These are phyloP conservation scores for Sphaeridia pumilis DNA, from an alignment of 2,888 invertebrate genomes.

Conservation along the genomic window DNA sequence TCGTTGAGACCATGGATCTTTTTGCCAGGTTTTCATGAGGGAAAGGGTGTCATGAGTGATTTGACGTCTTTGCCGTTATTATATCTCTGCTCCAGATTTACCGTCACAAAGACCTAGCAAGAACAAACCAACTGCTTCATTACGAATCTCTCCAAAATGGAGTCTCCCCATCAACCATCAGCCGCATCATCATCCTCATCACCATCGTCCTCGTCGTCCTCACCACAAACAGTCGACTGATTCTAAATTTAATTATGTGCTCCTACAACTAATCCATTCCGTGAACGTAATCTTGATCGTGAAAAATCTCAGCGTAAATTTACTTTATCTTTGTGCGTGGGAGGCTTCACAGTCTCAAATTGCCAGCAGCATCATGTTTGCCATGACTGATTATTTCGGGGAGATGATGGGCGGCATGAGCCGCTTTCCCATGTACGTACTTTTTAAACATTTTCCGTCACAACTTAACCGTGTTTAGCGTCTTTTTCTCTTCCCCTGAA, in stretches of 20 bases:
- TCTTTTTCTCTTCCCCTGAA: no score
- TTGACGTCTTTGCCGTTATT: no score
- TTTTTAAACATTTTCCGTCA: no score
- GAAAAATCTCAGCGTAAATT: conserved; percentile 2
- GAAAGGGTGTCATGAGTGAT: no score
- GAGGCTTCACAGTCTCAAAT: conserved; percentile 4
- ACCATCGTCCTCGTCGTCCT: no score
- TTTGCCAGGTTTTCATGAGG: no score
- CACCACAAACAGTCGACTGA: background rate
- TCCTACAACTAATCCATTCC: background rate
- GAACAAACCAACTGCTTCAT: no score
- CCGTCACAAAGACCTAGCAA: background rate
- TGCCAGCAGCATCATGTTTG: conserved; percentile 30
- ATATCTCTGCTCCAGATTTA: background rate
- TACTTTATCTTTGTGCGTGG: conserved; percentile 13
- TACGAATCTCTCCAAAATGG: no score
- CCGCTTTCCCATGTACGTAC: conserved; percentile 27
- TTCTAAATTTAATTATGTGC: conserved; percentile 15
- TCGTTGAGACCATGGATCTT: no score
- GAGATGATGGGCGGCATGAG: conserved; percentile 32
- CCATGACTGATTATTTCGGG: conserved; percentile 36
- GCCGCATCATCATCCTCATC: no score
- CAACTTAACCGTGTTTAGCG: no score
- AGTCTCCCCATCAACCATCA: no score
- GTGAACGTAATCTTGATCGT: background rate